These are phyloP conservation scores for Aegithalos caudatus DNA, from an alignment of 2,113 vertebrate genomes.

Conservation along the genomic window DNA sequence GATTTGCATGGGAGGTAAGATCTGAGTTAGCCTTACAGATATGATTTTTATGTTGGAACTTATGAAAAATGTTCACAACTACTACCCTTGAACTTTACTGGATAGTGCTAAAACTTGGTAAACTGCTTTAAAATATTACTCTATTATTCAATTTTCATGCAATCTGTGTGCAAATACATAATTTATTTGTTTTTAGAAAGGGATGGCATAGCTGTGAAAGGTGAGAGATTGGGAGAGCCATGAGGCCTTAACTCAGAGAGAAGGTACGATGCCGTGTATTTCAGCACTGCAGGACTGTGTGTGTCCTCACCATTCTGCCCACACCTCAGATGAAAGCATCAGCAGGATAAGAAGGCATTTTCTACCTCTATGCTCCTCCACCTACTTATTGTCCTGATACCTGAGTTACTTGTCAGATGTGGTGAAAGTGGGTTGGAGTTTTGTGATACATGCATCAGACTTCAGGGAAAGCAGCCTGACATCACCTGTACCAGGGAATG, in stretches of 20 bases:
- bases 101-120: neutral
- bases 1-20: neutral
- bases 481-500: neutral
- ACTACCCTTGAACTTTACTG: neutral
- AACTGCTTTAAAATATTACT: neutral
- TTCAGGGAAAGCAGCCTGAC: neutral
- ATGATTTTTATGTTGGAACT: neutral
- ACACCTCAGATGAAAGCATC: neutral
- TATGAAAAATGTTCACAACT: neutral
- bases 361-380: neutral
- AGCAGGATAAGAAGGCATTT: neutral
- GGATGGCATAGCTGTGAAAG: neutral
- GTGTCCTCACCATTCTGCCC: neutral
- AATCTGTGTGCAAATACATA: neutral
- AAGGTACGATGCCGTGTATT: fast-evolving
- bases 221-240: neutral
- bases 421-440: neutral
- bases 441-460: neutral
- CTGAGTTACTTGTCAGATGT: neutral
- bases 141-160: neutral
- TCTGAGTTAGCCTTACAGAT: neutral
- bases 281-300: neutral
- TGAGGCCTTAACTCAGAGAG: neutral
- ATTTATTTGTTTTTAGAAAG: neutral
- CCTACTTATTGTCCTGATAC: neutral